These are phyloP conservation scores for Drosophila setifemur DNA, from an alignment of 1,140 invertebrate genomes.

Conservation along the genomic window DNA sequence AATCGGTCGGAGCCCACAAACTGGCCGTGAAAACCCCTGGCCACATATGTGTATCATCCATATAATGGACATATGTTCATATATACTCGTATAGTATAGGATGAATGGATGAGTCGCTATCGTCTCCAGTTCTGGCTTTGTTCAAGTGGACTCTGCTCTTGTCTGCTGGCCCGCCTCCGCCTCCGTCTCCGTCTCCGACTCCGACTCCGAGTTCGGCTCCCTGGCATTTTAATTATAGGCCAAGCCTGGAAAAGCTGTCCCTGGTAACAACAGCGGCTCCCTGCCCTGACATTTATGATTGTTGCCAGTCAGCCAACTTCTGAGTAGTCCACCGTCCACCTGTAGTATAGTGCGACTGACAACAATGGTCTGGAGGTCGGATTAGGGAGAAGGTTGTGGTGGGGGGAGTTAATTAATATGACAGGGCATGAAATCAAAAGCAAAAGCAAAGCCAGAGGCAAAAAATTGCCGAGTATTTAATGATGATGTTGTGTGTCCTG, in stretches of 20 bases:
- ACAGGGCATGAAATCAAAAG: slow-evolving; percentile 38
- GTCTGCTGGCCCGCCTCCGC: no score
- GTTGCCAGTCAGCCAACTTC: slow-evolving; percentile 22
- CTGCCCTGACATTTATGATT: slow-evolving; percentile 46
- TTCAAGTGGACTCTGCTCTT: slow-evolving; percentile 14
- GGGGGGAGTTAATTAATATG: slow-evolving; percentile 50
- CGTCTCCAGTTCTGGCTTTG: slow-evolving; percentile 11
- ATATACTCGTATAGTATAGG: no score
- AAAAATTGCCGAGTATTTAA: slow-evolving; percentile 51
- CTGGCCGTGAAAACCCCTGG: slow-evolving; percentile 22
- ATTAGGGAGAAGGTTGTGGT: slow-evolving; percentile 1
- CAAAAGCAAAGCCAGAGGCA: slow-evolving; percentile 8
- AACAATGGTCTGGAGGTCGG: slow-evolving; percentile 39
- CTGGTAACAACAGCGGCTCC: slow-evolving; percentile 30
- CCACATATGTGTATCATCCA: background rate
- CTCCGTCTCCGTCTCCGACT: no score
- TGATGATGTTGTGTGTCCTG: slow-evolving; percentile 36
- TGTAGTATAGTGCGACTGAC: slow-evolving; percentile 11
- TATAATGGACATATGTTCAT: no score
- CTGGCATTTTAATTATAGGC: slow-evolving; percentile 50
- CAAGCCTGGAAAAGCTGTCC: slow-evolving; percentile 42
- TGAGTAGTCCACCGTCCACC: slow-evolving; percentile 23
- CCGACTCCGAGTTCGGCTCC: no score
- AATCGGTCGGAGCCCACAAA: background rate
- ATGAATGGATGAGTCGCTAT: background rate